These are phyloP conservation scores for Abrostola triplasia DNA, from an alignment of 2,888 invertebrate genomes.

Conservation along the genomic window DNA sequence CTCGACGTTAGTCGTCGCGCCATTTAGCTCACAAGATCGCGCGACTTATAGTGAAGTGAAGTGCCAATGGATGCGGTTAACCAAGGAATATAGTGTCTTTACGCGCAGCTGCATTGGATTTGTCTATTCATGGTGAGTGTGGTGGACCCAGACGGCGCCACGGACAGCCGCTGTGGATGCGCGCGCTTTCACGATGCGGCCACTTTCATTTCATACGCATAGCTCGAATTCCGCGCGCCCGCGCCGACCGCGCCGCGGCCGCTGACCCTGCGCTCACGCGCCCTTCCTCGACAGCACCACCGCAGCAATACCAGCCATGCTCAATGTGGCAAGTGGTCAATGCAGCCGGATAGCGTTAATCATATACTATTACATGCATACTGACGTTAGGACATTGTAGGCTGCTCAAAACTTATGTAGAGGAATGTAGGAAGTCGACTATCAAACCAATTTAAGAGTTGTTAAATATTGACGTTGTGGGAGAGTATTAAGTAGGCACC, in stretches of 20 bases:
- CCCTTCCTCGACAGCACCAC: slow-evolving; percentile 80
- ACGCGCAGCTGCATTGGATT: slow-evolving; percentile 79
- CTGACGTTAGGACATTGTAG: not conserved
- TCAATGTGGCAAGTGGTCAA: slow-evolving; percentile 37
- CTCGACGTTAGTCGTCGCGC: slow-evolving; percentile 64
- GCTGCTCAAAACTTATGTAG: not conserved
- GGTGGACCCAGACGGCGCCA: slow-evolving; percentile 64
- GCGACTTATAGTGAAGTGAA: slow-evolving; percentile 82
- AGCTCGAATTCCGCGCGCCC: slow-evolving; percentile 86
- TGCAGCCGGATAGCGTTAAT: slow-evolving; percentile 18
- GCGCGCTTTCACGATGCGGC: slow-evolving; percentile 88
- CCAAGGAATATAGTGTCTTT: slow-evolving; percentile 77
- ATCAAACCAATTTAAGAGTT: slow-evolving; percentile 1
- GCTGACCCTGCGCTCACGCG: slow-evolving; percentile 88
- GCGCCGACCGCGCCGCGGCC: slow-evolving; percentile 83
- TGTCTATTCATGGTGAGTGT: slow-evolving; percentile 86
- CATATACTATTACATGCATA: not conserved
- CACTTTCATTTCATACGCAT: slow-evolving; percentile 89
- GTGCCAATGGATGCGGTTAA: slow-evolving; percentile 86
- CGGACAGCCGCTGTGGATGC: slow-evolving; percentile 77
- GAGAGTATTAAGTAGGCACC: too few species aligned
- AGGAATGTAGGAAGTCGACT: not conserved
- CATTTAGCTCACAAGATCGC: slow-evolving; percentile 71
- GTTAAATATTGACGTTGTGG: not conserved
- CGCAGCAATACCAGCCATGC: slow-evolving; percentile 64